These are phyloP conservation scores for Urophycis tenuis DNA, from an alignment of 2,797 vertebrate species.

Conservation along the genomic window DNA sequence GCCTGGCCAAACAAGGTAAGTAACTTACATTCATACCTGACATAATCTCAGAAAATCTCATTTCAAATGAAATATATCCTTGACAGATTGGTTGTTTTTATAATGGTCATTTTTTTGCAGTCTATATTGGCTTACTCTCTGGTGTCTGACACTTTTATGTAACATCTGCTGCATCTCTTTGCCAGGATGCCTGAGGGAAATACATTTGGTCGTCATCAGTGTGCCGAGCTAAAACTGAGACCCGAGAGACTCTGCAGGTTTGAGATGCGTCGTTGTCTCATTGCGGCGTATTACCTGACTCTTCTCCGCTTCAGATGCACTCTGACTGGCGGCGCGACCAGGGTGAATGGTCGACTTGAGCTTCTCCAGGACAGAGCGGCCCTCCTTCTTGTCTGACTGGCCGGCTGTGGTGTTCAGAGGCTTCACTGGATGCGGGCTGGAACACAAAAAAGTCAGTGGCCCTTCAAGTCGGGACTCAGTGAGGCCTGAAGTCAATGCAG, in stretches of 20 bases:
- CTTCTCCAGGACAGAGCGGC: constrained; percentile 80
- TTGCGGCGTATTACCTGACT: constrained; percentile 53
- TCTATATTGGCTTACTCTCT: not conserved
- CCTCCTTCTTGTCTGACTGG: constrained; percentile 75
- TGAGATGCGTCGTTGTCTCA: not conserved
- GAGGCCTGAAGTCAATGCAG: not conserved
- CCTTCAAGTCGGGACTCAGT: not conserved
- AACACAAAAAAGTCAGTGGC: constrained; percentile 37
- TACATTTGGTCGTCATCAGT: not conserved
- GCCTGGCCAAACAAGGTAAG: too few relatives aligned
- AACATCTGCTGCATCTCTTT: too few relatives aligned
- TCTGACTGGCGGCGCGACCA: constrained; percentile 54
- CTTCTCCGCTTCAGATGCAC: constrained; percentile 61
- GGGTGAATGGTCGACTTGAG: constrained; percentile 77
- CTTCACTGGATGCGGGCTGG: constrained; percentile 89
- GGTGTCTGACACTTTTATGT: not conserved
- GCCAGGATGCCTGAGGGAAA: too few relatives aligned
- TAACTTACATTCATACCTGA: too few relatives aligned
- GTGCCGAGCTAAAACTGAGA: not conserved
- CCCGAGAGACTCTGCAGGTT: not conserved
- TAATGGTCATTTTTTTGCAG: not conserved
- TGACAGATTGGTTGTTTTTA: not conserved
- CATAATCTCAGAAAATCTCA: too few relatives aligned
- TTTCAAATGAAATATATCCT: too few relatives aligned
- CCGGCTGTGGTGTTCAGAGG: constrained; percentile 72